These are phyloP conservation scores for Lasioglossum oenotherae DNA, from an alignment of 2,888 invertebrate genomes.

Conservation along the genomic window DNA sequence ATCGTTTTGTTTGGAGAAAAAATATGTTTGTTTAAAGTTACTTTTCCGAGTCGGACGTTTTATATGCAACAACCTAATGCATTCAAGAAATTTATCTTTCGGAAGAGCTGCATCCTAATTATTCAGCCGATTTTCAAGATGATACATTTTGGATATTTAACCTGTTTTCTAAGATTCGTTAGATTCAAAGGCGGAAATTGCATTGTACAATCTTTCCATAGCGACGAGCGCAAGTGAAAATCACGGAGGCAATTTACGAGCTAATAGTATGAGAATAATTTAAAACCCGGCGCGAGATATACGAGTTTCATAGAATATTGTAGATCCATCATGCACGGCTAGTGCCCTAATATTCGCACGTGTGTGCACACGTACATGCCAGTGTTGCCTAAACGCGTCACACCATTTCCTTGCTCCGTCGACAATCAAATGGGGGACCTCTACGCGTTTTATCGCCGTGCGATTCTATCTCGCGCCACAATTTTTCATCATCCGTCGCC, in stretches of 20 bases:
- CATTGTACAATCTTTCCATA: no score
- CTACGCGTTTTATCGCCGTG: slow-evolving; percentile 39
- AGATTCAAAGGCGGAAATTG: no score
- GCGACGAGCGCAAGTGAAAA: not conserved
- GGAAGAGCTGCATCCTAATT: not conserved
- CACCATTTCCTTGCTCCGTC: slow-evolving; percentile 16
- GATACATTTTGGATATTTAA: not conserved
- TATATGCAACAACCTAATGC: no score
- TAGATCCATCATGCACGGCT: not conserved
- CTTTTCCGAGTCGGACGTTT: no score
- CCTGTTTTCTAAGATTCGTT: not conserved
- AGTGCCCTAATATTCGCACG: not conserved
- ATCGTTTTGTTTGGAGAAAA: no score
- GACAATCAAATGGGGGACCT: slow-evolving; percentile 32
- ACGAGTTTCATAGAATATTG: not conserved
- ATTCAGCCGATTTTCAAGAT: not conserved
- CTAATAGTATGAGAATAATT: not conserved
- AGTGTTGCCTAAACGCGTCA: not conserved
- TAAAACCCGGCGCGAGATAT: not conserved
- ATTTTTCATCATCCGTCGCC: slow-evolving; percentile 18
- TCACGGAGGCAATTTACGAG: not conserved
- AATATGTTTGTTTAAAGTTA: no score
- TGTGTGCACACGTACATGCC: no score
- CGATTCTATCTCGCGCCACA: slow-evolving; percentile 37
- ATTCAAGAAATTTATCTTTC: not conserved